phyloP scores from a whole-genome alignment of 2,113 vertebrate genomes.

The Scortum barcoo region DNA sequence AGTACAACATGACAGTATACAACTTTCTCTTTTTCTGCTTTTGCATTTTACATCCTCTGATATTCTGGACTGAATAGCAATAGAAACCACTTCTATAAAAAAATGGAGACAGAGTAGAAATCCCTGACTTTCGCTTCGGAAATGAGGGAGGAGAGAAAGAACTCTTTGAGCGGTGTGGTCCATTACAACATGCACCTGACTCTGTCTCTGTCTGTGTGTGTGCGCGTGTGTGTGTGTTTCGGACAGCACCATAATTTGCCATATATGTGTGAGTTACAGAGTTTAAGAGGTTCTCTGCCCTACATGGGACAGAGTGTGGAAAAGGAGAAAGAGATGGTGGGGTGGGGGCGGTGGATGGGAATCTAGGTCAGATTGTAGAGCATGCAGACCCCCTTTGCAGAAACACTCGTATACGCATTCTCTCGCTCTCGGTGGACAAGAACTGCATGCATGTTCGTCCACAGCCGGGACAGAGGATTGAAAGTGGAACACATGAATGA shows the following conservation, averaged over 20 bases:
- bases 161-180: slow-evolving; percentile 75
- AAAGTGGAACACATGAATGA: slow-evolving; percentile 48
- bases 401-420: slow-evolving; percentile 30
- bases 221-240: slow-evolving; percentile 42
- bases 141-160: slow-evolving; percentile 64
- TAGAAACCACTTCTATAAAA: slow-evolving; percentile 74
- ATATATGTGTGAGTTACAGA: slow-evolving; percentile 36
- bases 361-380: slow-evolving; percentile 78
- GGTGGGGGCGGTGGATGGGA: slow-evolving; percentile 32
- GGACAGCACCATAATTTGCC: slow-evolving; percentile 78
- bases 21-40: slow-evolving; percentile 54
- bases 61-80: slow-evolving; percentile 66
- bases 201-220: slow-evolving; percentile 41
- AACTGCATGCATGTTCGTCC: slow-evolving; percentile 58
- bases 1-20: slow-evolving; percentile 76
- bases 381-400: slow-evolving; percentile 59
- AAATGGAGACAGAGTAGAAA: slow-evolving; percentile 73
- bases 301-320: slow-evolving; percentile 52
- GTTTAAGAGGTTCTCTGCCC: slow-evolving; percentile 69
- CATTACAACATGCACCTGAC: slow-evolving; percentile 75
- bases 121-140: slow-evolving; percentile 76
- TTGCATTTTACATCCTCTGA: slow-evolving; percentile 62
- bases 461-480: slow-evolving; percentile 2
- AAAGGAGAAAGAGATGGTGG: not conserved
- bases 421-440: slow-evolving; percentile 49